A percentile compares a stretch with the other conserved stretches of the same genome.
These are phyloP conservation scores for Matsumurasca onukii DNA, from an alignment of 1,140 invertebrate species.

Conservation along the genomic window DNA sequence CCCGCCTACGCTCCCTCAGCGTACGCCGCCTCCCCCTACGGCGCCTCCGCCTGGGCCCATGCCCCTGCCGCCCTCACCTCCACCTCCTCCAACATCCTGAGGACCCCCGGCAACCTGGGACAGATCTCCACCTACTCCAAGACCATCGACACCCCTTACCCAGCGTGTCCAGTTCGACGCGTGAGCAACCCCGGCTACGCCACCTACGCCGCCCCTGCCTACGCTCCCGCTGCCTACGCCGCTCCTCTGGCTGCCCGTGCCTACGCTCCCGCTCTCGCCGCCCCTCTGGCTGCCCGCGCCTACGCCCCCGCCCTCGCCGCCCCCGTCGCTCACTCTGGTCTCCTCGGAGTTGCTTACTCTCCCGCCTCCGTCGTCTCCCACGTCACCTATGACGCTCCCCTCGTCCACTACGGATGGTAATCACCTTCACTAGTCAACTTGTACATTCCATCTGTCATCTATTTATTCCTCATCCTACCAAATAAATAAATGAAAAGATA, in stretches of 20 bases:
- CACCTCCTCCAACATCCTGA: constrained; percentile 44
- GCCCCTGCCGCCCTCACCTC: constrained; percentile 43
- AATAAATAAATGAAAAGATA: constrained; percentile 24
- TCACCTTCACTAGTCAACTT: constrained; percentile 36
- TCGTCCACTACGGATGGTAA: constrained; percentile 44
- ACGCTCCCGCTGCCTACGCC: constrained; percentile 34
- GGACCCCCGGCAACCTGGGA: constrained; percentile 45
- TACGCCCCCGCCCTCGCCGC: constrained; percentile 31
- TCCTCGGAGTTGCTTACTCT: constrained; percentile 39
- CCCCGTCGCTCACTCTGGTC: constrained; percentile 36
- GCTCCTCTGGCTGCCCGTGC: constrained; percentile 34
- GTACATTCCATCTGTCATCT: constrained; percentile 33
- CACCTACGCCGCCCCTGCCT: constrained; percentile 39
- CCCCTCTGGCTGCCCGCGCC: constrained; percentile 37
- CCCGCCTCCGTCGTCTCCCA: constrained; percentile 41
- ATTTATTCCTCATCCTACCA: constrained; percentile 15
- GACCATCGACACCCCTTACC: constrained; percentile 47
- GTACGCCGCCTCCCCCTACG: constrained; percentile 41
- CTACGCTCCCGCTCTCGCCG: constrained; percentile 37
- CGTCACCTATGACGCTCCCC: constrained; percentile 41
- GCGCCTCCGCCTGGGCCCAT: constrained; percentile 42
- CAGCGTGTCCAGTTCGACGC: constrained; percentile 46
- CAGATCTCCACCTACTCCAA: constrained; percentile 47
- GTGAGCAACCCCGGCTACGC: constrained; percentile 46
- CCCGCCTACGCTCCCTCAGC: constrained; percentile 36